Evolutionary conservation across 2,888 invertebrate genomes (phyloP).

Genomic region (Acrobasis suavella): DNA sequence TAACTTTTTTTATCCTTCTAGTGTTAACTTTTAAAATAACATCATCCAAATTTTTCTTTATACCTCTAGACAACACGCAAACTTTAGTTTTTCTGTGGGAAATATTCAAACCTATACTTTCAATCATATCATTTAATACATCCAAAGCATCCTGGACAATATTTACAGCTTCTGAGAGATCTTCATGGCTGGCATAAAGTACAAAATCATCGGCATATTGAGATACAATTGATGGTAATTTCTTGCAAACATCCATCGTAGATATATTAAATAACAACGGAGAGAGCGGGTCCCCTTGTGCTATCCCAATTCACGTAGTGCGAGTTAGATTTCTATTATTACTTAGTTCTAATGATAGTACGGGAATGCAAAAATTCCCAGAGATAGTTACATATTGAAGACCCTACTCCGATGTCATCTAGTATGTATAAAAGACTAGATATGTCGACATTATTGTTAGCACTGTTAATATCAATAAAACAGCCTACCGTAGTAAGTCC

Average conservation of each 20-base stretch:
- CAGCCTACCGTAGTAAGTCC: conserved; percentile 30
- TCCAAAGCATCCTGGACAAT: conserved; percentile 1
- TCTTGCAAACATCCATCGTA: conserved; percentile 30
- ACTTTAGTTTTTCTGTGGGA: conserved; percentile 33
- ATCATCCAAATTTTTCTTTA: conserved; percentile 3
- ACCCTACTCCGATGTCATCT: conserved; percentile 32
- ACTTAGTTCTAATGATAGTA: conserved; percentile 33
- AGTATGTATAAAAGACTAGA: conserved; percentile 25
- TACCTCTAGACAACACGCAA: conserved; percentile 31
- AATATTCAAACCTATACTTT: background rate
- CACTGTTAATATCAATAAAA: conserved; percentile 40
- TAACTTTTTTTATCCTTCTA: conserved; percentile 23
- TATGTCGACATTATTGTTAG: conserved; percentile 38
- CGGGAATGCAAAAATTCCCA: conserved; percentile 6
- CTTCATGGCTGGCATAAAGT: background rate
- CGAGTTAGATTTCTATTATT: conserved; percentile 25
- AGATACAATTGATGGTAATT: background rate
- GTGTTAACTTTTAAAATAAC: conserved; percentile 26
- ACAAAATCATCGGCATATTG: conserved; percentile 7
- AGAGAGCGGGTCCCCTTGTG: conserved; percentile 42
- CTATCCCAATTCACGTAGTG: conserved; percentile 12
- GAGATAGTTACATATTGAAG: conserved; percentile 7
- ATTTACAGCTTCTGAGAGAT: background rate
- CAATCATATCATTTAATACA: conserved; percentile 2
- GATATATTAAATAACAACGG: conserved; percentile 42